Evolutionary conservation across 2,113 vertebrate genomes (phyloP).

Genomic region (Cathartes aura): DNA sequence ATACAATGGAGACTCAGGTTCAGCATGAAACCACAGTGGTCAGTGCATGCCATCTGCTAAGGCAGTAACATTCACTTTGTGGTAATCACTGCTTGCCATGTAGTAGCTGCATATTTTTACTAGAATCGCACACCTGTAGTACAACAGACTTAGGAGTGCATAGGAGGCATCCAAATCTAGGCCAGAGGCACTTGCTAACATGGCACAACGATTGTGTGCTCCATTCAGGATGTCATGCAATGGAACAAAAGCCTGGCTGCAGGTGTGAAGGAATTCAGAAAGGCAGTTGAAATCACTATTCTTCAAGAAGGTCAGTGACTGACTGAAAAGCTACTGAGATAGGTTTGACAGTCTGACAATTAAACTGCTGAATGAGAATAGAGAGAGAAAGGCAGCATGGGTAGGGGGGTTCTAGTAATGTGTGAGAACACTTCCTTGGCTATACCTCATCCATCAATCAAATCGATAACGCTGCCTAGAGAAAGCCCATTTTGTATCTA

Average conservation of each 20-base stretch:
- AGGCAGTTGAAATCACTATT: background rate
- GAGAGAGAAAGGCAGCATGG: background rate
- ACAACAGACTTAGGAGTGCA: background rate
- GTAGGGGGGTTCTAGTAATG: background rate
- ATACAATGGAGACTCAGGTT: background rate
- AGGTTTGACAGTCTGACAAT: background rate
- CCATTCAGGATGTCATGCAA: background rate
- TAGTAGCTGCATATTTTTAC: background rate
- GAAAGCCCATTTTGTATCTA: background rate
- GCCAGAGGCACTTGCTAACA: background rate
- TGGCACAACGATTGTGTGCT: background rate
- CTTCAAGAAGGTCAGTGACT: background rate
- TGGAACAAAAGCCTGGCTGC: background rate
- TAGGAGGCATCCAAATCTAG: background rate
- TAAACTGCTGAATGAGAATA: background rate
- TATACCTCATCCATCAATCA: background rate
- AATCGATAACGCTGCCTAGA: background rate
- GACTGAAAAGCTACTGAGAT: background rate
- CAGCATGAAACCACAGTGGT: background rate
- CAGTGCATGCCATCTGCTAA: background rate
- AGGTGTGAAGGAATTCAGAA: background rate
- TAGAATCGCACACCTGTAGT: too few species aligned
- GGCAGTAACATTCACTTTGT: background rate
- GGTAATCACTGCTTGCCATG: background rate
- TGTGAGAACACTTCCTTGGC: background rate